Evolutionary conservation across 2,797 vertebrate genomes (phyloP), one percentile per base, ranked within the genome.

Genomic region (Lepus townsendii): DNA sequence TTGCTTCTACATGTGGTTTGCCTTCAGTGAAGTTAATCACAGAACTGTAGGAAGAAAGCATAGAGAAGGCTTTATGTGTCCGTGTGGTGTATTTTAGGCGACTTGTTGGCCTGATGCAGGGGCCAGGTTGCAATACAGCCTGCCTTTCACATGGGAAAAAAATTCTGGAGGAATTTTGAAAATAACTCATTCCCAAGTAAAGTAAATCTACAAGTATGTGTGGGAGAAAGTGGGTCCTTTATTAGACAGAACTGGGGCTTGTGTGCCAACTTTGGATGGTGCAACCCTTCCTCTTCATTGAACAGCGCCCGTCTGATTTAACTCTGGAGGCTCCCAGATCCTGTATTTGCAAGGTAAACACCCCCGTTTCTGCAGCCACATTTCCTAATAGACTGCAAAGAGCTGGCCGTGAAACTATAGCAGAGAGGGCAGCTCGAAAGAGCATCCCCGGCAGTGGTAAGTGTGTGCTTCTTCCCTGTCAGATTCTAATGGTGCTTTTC

Each of bases 1-100:
- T n/a, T 63, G 24, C 52, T 92, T 94, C 82, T 71, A 32, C 69
- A 57, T 47, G 35, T 89, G n/a, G 95, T 60, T 76, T 42, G 60
- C 71, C 30, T 73, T 91, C 50, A 86, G 30, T 72, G 77, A 93
- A 78, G 50, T 88, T 85, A 77, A 91, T 91, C 62, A 78, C 27
- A 32, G 75, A 92, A 57, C 75, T 14, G 71, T 76, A 84, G 16
- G 52, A 91, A 57, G 35, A 78, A 93, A 83, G 26, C 27, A 20
- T 54, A 50, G 83, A 80, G 16, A 66, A 4, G 19, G 19, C 26
- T 26, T 30, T 42, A 88, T 32, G 8, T 73, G 16, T 10, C 91
- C 38, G 32, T 10, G 13, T 2, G 7, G 2, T 5, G 10, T 82
- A 38, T 14, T 82, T 93, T 14, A 75, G 7, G 83, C 42, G 54